Percentiles rank a stretch among this genome's conserved stretches.
These are phyloP conservation scores for Epinephelus cyanopodus DNA, from an alignment of 2,113 vertebrate species.

Conservation along the genomic window DNA sequence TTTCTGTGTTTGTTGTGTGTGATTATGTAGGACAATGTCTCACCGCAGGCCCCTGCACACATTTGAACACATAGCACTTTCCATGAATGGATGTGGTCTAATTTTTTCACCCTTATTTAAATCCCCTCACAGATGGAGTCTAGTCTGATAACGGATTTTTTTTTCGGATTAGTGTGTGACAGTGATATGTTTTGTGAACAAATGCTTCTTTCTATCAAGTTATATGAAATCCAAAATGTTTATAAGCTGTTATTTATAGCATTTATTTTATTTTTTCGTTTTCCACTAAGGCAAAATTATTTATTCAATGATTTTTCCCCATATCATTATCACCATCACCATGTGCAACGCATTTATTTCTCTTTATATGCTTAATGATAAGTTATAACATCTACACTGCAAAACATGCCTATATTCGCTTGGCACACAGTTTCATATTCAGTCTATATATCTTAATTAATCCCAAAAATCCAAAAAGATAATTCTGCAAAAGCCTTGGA, in stretches of 20 bases:
- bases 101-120: slow-evolving; percentile 10
- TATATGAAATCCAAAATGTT: neutral
- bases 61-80: slow-evolving; percentile 17
- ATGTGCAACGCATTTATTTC: neutral
- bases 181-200: neutral
- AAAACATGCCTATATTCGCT: neutral
- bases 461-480: neutral
- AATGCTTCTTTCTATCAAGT: neutral
- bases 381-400: neutral
- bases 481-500: neutral
- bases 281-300: neutral
- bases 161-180: neutral
- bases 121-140: neutral
- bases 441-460: neutral
- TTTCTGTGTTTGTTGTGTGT: neutral
- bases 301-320: neutral
- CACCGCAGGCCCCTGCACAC: slow-evolving; percentile 26
- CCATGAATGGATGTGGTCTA: slow-evolving; percentile 26
- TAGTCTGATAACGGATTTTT: neutral
- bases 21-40: neutral
- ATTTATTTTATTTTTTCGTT: neutral
- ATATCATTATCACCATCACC: neutral
- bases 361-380: neutral
- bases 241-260: neutral
- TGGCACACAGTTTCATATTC: neutral